Percentiles rank a stretch among this genome's conserved stretches.
phyloP scores from a whole-genome alignment of 2,888 invertebrate genomes.

The Protophormia terraenovae region DNA sequence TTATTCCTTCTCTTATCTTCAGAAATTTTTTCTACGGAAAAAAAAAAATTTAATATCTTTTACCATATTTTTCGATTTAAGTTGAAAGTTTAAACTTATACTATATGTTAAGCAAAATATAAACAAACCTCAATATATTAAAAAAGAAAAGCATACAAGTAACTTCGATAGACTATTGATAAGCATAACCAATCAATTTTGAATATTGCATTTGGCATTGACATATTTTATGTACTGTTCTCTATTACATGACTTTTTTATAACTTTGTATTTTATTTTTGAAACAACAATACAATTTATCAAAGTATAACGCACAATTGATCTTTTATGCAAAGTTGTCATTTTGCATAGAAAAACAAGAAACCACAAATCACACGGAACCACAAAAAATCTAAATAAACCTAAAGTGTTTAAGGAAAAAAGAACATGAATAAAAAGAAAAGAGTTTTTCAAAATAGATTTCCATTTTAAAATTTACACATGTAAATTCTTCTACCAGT shows the following conservation, averaged over 20 bases:
- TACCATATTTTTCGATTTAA: too few relatives aligned
- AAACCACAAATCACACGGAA: conserved; percentile 7
- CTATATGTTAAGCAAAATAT: too few relatives aligned
- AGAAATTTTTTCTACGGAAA: too few relatives aligned
- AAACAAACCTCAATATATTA: too few relatives aligned
- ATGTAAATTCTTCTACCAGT: too few relatives aligned
- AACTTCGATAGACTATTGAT: background rate
- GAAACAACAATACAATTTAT: conserved; percentile 6
- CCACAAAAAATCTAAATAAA: background rate
- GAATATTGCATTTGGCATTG: background rate
- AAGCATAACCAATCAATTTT: background rate
- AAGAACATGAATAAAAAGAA: background rate
- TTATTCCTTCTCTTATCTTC: too few relatives aligned
- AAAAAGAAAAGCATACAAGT: too few relatives aligned
- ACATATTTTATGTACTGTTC: background rate
- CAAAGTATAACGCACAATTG: conserved; percentile 6
- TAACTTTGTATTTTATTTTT: too few relatives aligned
- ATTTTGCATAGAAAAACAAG: conserved; percentile 3
- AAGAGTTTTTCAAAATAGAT: too few relatives aligned
- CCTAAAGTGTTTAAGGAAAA: background rate
- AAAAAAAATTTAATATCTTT: too few relatives aligned
- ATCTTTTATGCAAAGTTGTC: conserved; percentile 1
- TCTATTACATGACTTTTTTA: background rate
- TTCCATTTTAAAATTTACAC: too few relatives aligned
- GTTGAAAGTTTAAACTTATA: too few relatives aligned